Evolutionary conservation across 1,140 invertebrate genomes (phyloP).

Genomic region (Drosophila equinoxialis): DNA sequence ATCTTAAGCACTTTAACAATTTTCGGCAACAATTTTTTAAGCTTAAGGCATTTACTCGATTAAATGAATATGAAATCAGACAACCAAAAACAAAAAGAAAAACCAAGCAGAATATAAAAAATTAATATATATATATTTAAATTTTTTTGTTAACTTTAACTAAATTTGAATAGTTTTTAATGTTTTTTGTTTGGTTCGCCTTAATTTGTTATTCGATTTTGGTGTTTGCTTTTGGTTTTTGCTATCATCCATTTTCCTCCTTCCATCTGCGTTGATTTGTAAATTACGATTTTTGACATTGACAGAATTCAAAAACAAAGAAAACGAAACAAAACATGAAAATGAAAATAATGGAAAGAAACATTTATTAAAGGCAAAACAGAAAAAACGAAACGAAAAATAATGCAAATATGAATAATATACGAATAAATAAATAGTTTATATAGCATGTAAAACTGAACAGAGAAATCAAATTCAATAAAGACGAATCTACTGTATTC

Average conservation of each 20-base stretch:
- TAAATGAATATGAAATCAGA: slow-evolving; percentile 32
- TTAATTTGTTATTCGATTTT: background rate
- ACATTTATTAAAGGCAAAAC: slow-evolving; percentile 10
- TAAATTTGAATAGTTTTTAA: slow-evolving; percentile 36
- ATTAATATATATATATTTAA: background rate
- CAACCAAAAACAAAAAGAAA: background rate
- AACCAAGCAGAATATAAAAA: slow-evolving; percentile 22
- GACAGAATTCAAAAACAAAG: background rate
- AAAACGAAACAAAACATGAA: background rate
- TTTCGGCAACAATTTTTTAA: slow-evolving; percentile 26
- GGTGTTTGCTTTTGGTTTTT: background rate
- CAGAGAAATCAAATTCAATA: slow-evolving; percentile 81
- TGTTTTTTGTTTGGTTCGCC: background rate
- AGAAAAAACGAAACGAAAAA: slow-evolving; percentile 14
- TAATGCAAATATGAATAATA: slow-evolving; percentile 70
- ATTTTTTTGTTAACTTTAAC: slow-evolving; percentile 49
- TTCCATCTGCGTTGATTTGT: slow-evolving; percentile 20
- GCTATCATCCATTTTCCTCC: background rate
- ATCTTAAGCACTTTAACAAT: slow-evolving; percentile 42
- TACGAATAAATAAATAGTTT: slow-evolving; percentile 69
- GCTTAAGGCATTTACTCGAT: slow-evolving; percentile 11
- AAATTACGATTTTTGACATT: slow-evolving; percentile 20
- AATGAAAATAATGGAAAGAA: slow-evolving; percentile 10
- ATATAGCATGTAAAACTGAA: slow-evolving; percentile 80
- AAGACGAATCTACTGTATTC: slow-evolving; percentile 81